A percentile compares a stretch with the other conserved stretches of the same genome.
These are phyloP conservation scores for Cnemophilus loriae DNA, from an alignment of 2,113 vertebrate species.

Conservation along the genomic window DNA sequence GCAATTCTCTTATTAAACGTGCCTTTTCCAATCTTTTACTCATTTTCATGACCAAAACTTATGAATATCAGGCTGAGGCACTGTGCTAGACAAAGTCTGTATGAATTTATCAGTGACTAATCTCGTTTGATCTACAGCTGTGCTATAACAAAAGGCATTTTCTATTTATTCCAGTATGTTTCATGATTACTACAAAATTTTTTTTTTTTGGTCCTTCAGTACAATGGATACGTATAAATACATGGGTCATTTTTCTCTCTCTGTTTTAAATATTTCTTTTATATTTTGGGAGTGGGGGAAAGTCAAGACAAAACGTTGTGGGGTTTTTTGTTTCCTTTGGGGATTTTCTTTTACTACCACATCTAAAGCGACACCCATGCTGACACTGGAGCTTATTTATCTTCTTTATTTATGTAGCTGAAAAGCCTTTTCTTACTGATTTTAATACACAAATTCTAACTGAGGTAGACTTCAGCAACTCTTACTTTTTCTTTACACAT, in stretches of 20 bases:
- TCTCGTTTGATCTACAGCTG: background rate
- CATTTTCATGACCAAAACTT: background rate
- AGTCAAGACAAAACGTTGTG: background rate
- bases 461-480: background rate
- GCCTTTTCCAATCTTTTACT: background rate
- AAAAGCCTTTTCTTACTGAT: background rate
- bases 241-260: background rate
- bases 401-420: background rate
- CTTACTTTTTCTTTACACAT: background rate
- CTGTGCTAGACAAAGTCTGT: background rate
- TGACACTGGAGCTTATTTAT: background rate
- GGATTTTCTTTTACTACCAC: background rate
- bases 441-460: background rate
- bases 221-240: background rate
- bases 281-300: background rate
- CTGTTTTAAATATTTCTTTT: background rate
- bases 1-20: background rate
- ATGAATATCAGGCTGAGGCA: background rate
- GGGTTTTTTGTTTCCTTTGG: accelerated
- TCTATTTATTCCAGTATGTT: background rate
- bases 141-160: background rate
- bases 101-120: background rate
- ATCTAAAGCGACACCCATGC: background rate
- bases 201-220: background rate
- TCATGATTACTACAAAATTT: background rate